Conservation (phyloP, 1,140 invertebrate species). For the Pomacea maculata region DNA sequence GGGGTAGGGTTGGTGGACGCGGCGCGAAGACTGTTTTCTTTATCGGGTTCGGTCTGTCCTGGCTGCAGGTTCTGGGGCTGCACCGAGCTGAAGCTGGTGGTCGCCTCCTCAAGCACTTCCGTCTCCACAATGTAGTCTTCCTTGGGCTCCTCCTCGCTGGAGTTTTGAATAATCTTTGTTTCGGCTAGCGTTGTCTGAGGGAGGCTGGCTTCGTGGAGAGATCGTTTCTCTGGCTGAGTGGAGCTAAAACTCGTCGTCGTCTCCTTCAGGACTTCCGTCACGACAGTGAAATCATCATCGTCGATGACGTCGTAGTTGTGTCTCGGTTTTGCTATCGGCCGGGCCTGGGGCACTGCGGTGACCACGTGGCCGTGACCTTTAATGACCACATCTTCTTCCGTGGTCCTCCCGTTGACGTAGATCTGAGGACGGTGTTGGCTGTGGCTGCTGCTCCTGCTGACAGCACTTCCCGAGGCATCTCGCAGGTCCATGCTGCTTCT, state of each 20-base stretch:
- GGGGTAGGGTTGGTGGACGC: no score
- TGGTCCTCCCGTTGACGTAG: constrained; percentile 15
- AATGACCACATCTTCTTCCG: no score
- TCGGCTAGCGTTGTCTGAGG: no score
- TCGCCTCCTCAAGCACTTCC: constrained; percentile 16
- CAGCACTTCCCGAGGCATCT: not conserved
- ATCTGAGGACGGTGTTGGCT: not conserved
- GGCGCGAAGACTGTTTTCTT: not conserved
- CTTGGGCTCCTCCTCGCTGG: not conserved
- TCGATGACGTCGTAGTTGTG: not conserved
- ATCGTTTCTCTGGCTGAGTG: not conserved
- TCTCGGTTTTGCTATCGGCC: no score
- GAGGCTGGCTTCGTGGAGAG: no score
- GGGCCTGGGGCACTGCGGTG: no score
- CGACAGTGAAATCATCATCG: constrained; percentile 6
- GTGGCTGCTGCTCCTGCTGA: constrained; percentile 1
- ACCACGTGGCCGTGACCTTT: no score
- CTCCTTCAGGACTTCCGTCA: constrained; percentile 21
- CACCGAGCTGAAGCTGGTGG: not conserved
- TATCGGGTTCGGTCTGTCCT: not conserved
- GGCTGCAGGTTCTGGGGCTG: not conserved
- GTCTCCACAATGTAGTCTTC: constrained; percentile 14
- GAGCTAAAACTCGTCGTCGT: not conserved
- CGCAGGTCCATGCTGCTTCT: constrained; percentile 9
- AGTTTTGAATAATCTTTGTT: no score